phyloP scores from a whole-genome alignment of 2,797 vertebrate species.

The Aphelocoma californica region DNA sequence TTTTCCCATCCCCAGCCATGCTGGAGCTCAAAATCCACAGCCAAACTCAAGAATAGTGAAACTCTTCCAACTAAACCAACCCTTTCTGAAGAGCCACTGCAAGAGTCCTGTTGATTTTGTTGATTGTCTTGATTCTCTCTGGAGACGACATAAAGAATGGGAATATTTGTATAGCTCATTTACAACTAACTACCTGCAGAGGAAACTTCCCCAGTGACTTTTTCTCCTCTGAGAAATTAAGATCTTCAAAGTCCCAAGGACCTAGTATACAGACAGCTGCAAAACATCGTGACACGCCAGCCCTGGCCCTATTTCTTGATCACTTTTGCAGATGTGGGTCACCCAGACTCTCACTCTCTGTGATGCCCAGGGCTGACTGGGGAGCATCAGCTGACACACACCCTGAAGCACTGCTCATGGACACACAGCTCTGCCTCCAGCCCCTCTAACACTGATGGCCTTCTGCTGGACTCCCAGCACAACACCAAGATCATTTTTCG shows the following conservation, averaged over 20 bases:
- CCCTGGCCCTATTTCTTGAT: background rate
- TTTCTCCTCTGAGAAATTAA: background rate
- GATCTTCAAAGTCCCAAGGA: background rate
- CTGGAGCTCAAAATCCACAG: background rate
- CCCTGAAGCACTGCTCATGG: fast-evolving
- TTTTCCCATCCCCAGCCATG: background rate
- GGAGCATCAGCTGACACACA: background rate
- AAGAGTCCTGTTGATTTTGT: background rate
- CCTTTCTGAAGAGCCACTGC: background rate
- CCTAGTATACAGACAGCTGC: background rate
- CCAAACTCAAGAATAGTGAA: background rate
- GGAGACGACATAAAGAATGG: background rate
- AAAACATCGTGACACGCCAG: fast-evolving
- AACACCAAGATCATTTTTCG: background rate
- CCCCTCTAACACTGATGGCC: background rate
- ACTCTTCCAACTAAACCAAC: background rate
- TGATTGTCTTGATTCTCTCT: background rate
- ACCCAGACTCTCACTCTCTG: fast-evolving
- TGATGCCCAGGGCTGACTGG: background rate
- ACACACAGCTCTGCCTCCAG: background rate
- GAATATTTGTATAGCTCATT: background rate
- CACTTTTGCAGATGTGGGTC: background rate
- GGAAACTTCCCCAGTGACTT: background rate
- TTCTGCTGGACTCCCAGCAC: background rate
- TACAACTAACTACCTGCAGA: background rate